Base-by-base conservation (phyloP, 2,113 vertebrate species). In the Cryptotis parvus region DNA sequence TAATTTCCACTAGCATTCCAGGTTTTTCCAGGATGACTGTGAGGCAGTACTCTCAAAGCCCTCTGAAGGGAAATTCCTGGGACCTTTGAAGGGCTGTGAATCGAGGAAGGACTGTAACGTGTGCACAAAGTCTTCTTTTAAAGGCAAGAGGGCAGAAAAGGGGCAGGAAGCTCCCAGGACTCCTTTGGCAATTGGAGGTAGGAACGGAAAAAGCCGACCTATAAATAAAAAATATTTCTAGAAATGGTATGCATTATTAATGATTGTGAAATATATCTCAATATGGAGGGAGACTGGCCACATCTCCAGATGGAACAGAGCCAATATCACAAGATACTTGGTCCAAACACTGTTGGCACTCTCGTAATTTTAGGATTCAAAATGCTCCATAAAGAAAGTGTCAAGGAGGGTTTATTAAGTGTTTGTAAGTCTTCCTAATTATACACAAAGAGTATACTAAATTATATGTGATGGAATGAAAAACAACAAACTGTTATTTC, bases 201-300 rank as follows among this genome's bases (percentile, higher is more conserved):
- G 58, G 65, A 91, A 92, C 90, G 89, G 80, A 94, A 93, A 77
- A 70, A 94, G 94, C 41, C 45, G 92, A 89, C 65, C 92, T 92
- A 96, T 95, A 95, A 96, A 96, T 96, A 96, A 96, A 83, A 89
- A 94, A 89, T 86, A 94, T 70, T 93, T 95, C 91, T 92, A 81
- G 94, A 93, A 91, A 78, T 91, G 90, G 90, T 93, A 89, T 31
- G 10, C 1, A 43, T 91, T 83, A 96, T 61, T 84, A 6, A 96
- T 96, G 77, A 1, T 6, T 7, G 7, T 29, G 1, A 92, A 94
- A 69, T 94, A 93, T 89, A 84, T 69, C 90, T 96, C 92, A 84
- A 4, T 70, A 0, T 69, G 37, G 16, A 14, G 66, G 95, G 33
- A 82, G 5, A 26, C 45, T 49, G 75, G 88, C 90, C 90, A 92